A percentile compares a stretch with the other conserved stretches of the same genome.
Evolutionary conservation across 2,797 vertebrate species (phyloP).

Genomic region (Natrix natrix): DNA sequence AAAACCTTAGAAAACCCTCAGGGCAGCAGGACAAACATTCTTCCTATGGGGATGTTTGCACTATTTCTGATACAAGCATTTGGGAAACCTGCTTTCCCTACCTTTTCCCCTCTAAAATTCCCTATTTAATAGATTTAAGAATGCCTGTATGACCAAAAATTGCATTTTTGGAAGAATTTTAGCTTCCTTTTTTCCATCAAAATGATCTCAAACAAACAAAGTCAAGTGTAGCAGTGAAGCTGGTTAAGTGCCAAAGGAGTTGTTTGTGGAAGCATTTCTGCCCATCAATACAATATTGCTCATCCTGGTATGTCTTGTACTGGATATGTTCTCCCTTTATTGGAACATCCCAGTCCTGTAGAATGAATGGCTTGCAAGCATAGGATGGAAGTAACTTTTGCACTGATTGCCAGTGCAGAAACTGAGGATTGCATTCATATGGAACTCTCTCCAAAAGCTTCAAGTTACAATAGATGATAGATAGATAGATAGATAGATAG

Average conservation of each 20-base stretch:
- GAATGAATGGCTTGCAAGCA: not conserved
- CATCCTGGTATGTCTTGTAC: not conserved
- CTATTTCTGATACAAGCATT: not conserved
- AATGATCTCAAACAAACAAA: not conserved
- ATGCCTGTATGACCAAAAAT: not conserved
- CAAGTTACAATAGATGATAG: not conserved
- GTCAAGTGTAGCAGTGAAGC: not conserved
- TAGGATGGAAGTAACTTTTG: not conserved
- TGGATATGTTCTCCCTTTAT: not conserved
- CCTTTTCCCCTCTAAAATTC: not conserved
- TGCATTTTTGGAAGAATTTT: not conserved
- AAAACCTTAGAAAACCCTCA: not conserved
- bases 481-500: too few species aligned
- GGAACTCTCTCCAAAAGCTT: not conserved
- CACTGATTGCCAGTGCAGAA: not conserved
- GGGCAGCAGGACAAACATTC: not conserved
- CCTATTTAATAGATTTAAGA: not conserved
- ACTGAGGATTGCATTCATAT: not conserved
- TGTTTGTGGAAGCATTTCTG: not conserved
- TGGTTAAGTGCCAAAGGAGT: not conserved
- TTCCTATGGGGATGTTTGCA: not conserved
- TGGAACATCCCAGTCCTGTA: not conserved
- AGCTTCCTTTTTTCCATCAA: not conserved
- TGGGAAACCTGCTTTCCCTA: not conserved
- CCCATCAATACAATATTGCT: not conserved